phyloP scores from a whole-genome alignment of 2,797 vertebrate genomes.

The Cyclopterus lumpus region DNA sequence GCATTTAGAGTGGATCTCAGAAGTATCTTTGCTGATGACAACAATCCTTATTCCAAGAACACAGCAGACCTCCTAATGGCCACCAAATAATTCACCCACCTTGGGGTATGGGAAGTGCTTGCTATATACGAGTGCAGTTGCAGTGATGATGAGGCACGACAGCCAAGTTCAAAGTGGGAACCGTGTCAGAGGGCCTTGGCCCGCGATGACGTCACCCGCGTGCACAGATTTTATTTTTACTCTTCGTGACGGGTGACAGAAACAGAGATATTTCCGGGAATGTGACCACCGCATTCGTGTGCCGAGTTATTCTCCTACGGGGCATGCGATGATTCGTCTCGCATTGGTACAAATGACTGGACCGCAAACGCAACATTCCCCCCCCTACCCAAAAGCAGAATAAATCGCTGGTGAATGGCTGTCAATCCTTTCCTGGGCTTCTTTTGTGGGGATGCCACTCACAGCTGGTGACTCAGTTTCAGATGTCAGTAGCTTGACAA shows the following conservation, averaged over 20 bases:
- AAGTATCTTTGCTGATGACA: constrained; percentile 56
- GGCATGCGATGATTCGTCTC: constrained; percentile 47
- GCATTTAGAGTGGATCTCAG: constrained; percentile 72
- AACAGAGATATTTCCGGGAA: constrained; percentile 55
- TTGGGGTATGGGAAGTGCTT: constrained; percentile 37
- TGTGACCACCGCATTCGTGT: constrained; percentile 40
- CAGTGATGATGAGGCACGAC: constrained; percentile 44
- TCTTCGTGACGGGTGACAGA: constrained; percentile 30
- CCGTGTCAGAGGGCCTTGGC: constrained; percentile 22
- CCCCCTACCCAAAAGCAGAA: constrained; percentile 53
- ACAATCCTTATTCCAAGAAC: constrained; percentile 41
- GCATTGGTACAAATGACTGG: constrained; percentile 54
- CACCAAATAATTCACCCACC: constrained; percentile 72
- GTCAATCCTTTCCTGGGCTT: constrained; percentile 49
- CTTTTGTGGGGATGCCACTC: constrained; percentile 52
- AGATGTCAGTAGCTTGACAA: constrained; percentile 56
- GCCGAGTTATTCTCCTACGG: constrained; percentile 47
- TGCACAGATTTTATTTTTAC: constrained; percentile 49
- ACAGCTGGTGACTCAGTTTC: constrained; percentile 63
- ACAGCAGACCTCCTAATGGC: constrained; percentile 54
- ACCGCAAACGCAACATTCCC: constrained; percentile 43
- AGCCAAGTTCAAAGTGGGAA: constrained; percentile 46
- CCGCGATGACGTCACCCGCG: constrained; percentile 22
- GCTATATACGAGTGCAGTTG: constrained; percentile 22
- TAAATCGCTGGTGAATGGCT: constrained; percentile 62